Evolutionary conservation across 2,797 vertebrate species (phyloP).

Genomic region (Gymnothorax reevesii): DNA sequence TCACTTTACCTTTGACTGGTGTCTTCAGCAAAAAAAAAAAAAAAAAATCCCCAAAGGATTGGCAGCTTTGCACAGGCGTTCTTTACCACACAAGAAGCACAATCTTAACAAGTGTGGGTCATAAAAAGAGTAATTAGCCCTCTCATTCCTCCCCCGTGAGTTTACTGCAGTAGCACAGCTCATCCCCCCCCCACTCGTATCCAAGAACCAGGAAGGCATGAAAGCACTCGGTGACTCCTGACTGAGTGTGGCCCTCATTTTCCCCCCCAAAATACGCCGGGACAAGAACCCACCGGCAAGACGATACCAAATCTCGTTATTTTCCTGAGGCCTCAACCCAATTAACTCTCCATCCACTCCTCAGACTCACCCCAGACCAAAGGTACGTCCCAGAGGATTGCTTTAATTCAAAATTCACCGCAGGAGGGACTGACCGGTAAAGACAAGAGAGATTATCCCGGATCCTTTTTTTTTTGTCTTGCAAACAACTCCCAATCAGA

Average conservation of each 20-base stretch:
- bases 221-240: not conserved
- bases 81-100: not conserved
- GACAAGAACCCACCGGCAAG: not conserved
- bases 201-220: not conserved
- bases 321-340: not conserved
- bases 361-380: not conserved
- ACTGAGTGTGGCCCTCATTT: not conserved
- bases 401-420: not conserved
- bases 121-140: not conserved
- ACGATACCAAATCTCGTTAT: not conserved
- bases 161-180: not conserved
- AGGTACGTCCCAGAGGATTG: not conserved
- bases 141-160: not conserved
- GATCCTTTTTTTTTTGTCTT: conserved; percentile 33
- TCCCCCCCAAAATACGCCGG: not conserved
- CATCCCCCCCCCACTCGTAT: not conserved
- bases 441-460: conserved; percentile 44
- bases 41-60: not conserved
- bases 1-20: not conserved
- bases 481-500: conserved; percentile 38
- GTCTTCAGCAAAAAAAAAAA: not conserved
- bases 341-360: not conserved
- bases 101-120: not conserved
- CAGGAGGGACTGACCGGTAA: not conserved
- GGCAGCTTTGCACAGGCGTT: not conserved